phyloP scores from a whole-genome alignment of 2,888 invertebrate species.

The Drosophila barbarae region DNA sequence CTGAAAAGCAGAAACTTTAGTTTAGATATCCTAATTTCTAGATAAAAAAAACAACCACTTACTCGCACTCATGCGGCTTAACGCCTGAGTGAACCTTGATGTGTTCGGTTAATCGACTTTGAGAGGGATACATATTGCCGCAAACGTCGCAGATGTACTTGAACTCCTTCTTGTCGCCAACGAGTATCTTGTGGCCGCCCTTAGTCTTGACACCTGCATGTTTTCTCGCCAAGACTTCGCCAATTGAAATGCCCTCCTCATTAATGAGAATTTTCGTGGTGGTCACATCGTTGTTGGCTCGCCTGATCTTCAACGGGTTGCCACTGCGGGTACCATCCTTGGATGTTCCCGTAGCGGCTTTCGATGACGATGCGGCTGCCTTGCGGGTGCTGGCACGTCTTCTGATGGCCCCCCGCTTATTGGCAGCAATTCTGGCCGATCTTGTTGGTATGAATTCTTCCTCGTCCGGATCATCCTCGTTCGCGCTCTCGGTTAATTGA shows the following conservation, averaged over 20 bases:
- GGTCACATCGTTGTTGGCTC: slow-evolving; percentile 32
- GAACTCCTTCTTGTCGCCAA: slow-evolving; percentile 70
- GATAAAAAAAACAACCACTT: slow-evolving; percentile 36
- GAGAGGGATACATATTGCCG: slow-evolving; percentile 78
- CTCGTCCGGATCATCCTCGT: slow-evolving; percentile 69
- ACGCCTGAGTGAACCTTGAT: slow-evolving; percentile 78
- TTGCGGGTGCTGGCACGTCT: slow-evolving; percentile 44
- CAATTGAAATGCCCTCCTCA: slow-evolving; percentile 48
- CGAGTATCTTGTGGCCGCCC: slow-evolving; percentile 61
- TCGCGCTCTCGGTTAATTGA: slow-evolving; percentile 64
- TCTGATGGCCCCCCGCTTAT: slow-evolving; percentile 28
- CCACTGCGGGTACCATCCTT: slow-evolving; percentile 1
- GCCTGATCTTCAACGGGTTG: slow-evolving; percentile 39
- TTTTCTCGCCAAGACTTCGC: slow-evolving; percentile 55
- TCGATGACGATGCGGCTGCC: slow-evolving; percentile 11
- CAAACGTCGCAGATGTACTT: slow-evolving; percentile 78
- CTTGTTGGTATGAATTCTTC: slow-evolving; percentile 63
- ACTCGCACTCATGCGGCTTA: slow-evolving; percentile 79
- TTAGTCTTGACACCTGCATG: slow-evolving; percentile 58
- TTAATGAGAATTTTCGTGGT: slow-evolving; percentile 53
- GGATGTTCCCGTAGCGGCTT: background rate
- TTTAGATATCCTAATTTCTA: background rate
- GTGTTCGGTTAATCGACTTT: slow-evolving; percentile 78
- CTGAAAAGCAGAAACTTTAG: slow-evolving; percentile 45
- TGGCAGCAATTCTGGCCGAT: slow-evolving; percentile 20